Evolutionary conservation across 2,113 vertebrate genomes (phyloP), one percentile per base, ranked within the genome.

Genomic region (Nipponia nippon): DNA sequence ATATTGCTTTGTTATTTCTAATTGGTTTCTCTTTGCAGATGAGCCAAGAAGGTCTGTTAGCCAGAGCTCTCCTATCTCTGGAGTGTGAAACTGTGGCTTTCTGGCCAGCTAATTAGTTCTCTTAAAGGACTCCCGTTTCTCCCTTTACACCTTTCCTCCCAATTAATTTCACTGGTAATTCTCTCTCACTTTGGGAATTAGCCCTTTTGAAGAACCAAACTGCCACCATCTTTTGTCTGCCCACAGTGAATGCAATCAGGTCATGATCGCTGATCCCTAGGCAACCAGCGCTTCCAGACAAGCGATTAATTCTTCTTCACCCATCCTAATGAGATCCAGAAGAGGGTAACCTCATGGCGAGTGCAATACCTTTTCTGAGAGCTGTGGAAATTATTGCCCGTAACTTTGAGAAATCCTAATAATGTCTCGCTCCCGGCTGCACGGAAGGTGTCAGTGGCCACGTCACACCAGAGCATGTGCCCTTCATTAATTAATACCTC

Each of bases 101-200:
- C 77, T 77, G 83, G 77, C 27, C 73, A 83, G 61, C 40, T 96
- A 87, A 95, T 95, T 95, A 91, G 44, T 52, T 85, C 27, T 79
- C 53, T 80, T 85, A 50, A 79, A 95, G 77, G 49, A 46, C 62
- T 89, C 44, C 25, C 3, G 1, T 72, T 93, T 87, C 73, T 72
- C 81, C 61, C 52, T 85, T 86, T 83, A 70, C 46, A 95, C 70
- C 49, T 95, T 95, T 80, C 52, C n/a, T 91, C 49, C 71, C 81
- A 95, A 84, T 95, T 96, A 95, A 89, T 96, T 93, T 96, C 26
- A 29, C 40, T 76, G 34, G 53, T 63, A 72, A 79, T 94, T 96
- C 96, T 97, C 76, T 76, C 89, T 61, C 76, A 89, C 66, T 95
- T 94, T 58, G 49, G 44, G 55, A 91, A 96, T 80, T 20, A 91